phyloP scores from a whole-genome alignment of 2,888 invertebrate species.

The Hirtodrosophila histrioides region DNA sequence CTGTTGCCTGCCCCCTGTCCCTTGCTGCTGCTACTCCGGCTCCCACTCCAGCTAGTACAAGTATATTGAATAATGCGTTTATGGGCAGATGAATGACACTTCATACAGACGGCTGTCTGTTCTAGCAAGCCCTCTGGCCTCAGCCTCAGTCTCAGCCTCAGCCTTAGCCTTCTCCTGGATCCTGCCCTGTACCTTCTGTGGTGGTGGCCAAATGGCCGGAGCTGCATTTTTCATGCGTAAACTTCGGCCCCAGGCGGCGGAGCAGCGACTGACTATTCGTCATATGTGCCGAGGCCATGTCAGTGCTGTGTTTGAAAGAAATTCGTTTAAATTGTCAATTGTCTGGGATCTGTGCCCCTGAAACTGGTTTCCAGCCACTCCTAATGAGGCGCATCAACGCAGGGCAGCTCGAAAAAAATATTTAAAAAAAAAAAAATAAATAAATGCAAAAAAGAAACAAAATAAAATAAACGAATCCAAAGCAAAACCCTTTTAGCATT shows the following conservation, averaged over 20 bases:
- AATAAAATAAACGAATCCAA: conserved; percentile 61
- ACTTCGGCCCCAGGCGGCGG: conserved; percentile 55
- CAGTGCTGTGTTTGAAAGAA: conserved; percentile 75
- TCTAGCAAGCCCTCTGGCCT: conserved; percentile 35
- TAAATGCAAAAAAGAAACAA: conserved; percentile 30
- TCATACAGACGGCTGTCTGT: conserved; percentile 77
- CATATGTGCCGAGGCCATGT: conserved; percentile 73
- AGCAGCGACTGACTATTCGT: conserved; percentile 69
- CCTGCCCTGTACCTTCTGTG: conserved; percentile 35
- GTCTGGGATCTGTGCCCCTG: conserved; percentile 63
- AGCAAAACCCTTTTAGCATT: conserved; percentile 75
- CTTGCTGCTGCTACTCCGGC: neutral
- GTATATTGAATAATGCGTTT: conserved; percentile 83
- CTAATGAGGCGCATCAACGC: conserved; percentile 73
- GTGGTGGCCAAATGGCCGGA: conserved; percentile 67
- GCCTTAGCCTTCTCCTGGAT: conserved; percentile 12
- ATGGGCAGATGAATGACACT: conserved; percentile 83
- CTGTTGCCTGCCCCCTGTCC: conserved; percentile 9
- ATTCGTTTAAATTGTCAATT: conserved; percentile 79
- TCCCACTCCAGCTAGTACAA: conserved; percentile 16
- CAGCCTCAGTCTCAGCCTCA: conserved; percentile 2
- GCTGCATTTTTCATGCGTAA: conserved; percentile 78
- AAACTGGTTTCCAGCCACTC: conserved; percentile 75
- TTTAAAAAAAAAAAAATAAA: conserved; percentile 17
- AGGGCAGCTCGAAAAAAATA: conserved; percentile 22